Evolutionary conservation across 2,113 vertebrate genomes (phyloP).

Genomic region (Thymallus thymallus): DNA sequence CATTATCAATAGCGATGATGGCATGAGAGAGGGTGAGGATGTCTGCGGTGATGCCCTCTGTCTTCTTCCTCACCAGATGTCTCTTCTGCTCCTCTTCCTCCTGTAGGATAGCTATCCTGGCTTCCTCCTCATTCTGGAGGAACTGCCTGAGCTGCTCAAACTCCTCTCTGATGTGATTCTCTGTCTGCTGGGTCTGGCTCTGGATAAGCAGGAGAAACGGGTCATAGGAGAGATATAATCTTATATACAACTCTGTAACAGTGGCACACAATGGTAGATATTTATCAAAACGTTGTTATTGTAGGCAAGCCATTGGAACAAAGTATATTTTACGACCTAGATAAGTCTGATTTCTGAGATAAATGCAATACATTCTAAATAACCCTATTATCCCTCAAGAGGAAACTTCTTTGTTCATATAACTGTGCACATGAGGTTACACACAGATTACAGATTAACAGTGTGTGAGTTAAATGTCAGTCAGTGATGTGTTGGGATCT

Average conservation of each 20-base stretch:
- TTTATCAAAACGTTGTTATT: background rate
- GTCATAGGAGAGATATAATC: background rate
- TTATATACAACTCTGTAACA: background rate
- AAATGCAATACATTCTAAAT: background rate
- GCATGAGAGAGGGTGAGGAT: conserved; percentile 72
- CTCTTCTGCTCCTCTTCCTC: conserved; percentile 69
- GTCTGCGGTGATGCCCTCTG: conserved; percentile 65
- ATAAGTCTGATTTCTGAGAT: background rate
- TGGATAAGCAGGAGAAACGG: conserved; percentile 21
- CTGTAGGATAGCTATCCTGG: conserved; percentile 54
- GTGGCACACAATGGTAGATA: background rate
- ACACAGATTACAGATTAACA: conserved; percentile 22
- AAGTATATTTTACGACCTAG: background rate
- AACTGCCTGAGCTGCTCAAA: conserved; percentile 69
- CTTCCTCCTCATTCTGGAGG: conserved; percentile 64
- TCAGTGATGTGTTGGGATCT: background rate
- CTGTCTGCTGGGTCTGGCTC: conserved; percentile 70
- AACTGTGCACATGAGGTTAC: background rate
- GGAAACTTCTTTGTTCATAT: background rate
- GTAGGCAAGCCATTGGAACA: background rate
- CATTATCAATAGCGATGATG: conserved; percentile 71
- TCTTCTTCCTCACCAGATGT: conserved; percentile 66
- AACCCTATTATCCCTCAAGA: background rate
- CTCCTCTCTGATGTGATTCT: conserved; percentile 66
- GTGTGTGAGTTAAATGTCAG: background rate